phyloP scores from a whole-genome alignment of 2,113 vertebrate species.

The Panthera leo region DNA sequence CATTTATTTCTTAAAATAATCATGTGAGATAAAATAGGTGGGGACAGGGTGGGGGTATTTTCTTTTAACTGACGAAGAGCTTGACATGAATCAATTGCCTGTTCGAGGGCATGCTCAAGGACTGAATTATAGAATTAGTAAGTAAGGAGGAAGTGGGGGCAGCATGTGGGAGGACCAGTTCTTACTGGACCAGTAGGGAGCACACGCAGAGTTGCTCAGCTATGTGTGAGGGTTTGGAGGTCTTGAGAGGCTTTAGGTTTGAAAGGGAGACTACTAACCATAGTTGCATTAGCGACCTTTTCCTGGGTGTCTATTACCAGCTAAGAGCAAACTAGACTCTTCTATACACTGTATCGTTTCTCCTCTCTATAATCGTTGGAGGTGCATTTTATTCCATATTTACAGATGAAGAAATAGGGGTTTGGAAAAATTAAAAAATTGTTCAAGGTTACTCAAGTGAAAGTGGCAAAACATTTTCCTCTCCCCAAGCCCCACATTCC shows the following conservation, averaged over 20 bases:
- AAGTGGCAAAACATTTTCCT: slow-evolving; percentile 28
- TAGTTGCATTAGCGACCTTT: not conserved
- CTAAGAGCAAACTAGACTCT: not conserved
- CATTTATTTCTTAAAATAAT: not conserved
- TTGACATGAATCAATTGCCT: not conserved
- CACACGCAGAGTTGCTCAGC: not conserved
- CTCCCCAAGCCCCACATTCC: not conserved
- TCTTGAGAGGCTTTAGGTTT: not conserved
- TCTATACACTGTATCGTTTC: not conserved
- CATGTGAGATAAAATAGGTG: not conserved
- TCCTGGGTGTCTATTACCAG: not conserved
- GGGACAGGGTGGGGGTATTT: not conserved
- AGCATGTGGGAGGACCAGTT: not conserved
- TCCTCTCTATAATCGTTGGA: not conserved
- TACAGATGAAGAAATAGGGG: not conserved
- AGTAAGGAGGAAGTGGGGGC: not conserved
- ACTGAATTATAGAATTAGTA: not conserved
- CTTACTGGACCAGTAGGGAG: not conserved
- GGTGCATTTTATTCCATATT: not conserved
- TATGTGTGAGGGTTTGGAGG: not conserved
- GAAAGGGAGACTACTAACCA: not conserved
- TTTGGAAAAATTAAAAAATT: slow-evolving; percentile 4
- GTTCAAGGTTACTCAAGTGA: not conserved
- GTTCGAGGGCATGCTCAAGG: not conserved
- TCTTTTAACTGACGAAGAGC: not conserved